Conservation (phyloP, 2,888 invertebrate genomes). For the Amphipyra berbera region DNA sequence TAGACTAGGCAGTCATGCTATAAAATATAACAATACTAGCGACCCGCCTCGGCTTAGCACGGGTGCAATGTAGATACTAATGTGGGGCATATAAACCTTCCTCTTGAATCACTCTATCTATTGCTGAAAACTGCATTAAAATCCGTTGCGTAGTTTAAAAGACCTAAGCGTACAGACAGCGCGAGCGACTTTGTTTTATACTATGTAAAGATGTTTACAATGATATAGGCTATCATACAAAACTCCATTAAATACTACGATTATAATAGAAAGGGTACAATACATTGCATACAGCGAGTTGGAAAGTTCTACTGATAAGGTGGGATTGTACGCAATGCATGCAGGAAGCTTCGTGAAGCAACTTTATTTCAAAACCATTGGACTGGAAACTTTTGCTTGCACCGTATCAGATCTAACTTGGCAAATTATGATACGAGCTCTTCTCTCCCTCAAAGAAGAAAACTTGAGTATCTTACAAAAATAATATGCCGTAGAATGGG, state of each 20-base stretch:
- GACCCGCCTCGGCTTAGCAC: no score
- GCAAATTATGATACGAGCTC: not conserved
- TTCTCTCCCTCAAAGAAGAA: not conserved
- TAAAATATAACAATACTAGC: no score
- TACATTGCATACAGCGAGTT: not conserved
- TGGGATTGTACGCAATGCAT: not conserved
- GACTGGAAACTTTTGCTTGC: slow-evolving; percentile 4
- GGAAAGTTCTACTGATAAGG: not conserved
- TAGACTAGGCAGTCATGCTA: no score
- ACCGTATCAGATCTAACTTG: slow-evolving; percentile 5
- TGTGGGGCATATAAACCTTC: no score
- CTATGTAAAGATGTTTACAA: no score
- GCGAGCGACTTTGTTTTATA: no score
- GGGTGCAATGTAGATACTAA: no score
- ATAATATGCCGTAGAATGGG: no score
- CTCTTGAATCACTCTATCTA: no score
- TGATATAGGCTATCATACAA: slow-evolving; percentile 8
- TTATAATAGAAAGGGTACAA: slow-evolving; percentile 15
- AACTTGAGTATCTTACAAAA: not conserved
- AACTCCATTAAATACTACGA: slow-evolving; percentile 18
- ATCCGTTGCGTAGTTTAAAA: no score
- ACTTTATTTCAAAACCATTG: not conserved
- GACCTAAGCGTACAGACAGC: no score
- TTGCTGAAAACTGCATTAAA: no score
- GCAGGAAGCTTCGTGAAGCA: not conserved